Percentiles rank a stretch among this genome's conserved stretches.
Conservation (phyloP, 2,113 vertebrate species). For the Apus apus region DNA sequence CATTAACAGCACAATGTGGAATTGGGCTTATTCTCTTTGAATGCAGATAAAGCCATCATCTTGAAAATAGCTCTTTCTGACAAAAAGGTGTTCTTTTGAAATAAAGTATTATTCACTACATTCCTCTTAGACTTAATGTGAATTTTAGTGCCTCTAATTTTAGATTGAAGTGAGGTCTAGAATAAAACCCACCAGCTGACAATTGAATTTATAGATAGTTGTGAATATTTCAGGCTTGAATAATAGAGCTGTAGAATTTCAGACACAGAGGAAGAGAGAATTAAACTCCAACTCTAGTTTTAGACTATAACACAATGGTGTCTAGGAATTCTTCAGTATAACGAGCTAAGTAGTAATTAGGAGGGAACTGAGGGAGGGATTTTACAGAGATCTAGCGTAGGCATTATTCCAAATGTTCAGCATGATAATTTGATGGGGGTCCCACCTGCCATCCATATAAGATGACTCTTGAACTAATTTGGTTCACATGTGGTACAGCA, state of each 20-base stretch:
- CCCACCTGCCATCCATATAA: neutral
- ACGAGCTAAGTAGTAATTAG: conserved; percentile 78
- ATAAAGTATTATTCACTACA: conserved; percentile 90
- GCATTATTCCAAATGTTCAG: conserved; percentile 33
- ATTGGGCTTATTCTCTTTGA: conserved; percentile 84
- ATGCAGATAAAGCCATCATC: conserved; percentile 97
- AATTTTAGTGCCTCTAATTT: conserved; percentile 97
- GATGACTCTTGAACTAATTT: conserved; percentile 2
- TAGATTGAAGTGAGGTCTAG: conserved; percentile 89
- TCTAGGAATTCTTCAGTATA: conserved; percentile 72
- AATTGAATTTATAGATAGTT: conserved; percentile 98
- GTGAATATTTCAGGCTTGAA: conserved; percentile 94
- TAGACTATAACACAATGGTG: conserved; percentile 71
- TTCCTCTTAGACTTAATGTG: conserved; percentile 90
- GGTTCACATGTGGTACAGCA: neutral
- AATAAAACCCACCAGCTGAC: conserved; percentile 91
- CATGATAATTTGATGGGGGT: conserved; percentile 20
- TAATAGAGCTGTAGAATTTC: conserved; percentile 93
- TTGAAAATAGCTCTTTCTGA: conserved; percentile 92
- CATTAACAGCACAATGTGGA: conserved; percentile 91
- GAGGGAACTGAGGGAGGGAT: conserved; percentile 64
- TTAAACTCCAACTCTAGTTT: conserved; percentile 75
- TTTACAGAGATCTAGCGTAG: conserved; percentile 50
- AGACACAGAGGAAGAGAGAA: conserved; percentile 84
- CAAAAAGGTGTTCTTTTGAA: conserved; percentile 93